Conservation (phyloP, 2,888 invertebrate genomes). For the Drosophila colorata region DNA sequence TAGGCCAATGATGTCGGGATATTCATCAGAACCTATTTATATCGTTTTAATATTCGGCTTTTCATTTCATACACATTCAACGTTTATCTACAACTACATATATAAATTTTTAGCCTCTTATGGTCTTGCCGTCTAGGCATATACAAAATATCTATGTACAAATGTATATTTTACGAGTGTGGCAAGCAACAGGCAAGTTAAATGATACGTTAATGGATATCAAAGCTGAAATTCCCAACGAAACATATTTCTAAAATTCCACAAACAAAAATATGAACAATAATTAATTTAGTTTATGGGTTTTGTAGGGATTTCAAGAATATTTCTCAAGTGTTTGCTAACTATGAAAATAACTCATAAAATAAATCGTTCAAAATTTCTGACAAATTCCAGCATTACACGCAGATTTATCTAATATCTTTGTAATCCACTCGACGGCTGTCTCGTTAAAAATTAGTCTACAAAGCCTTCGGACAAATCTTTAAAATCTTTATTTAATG, state of each 20-base stretch:
- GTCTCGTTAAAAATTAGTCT: constrained; percentile 42
- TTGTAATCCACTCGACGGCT: constrained; percentile 27
- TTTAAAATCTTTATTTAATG: constrained; percentile 49
- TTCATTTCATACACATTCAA: background rate
- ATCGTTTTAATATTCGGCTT: constrained; percentile 2
- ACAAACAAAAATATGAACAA: background rate
- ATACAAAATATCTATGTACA: background rate
- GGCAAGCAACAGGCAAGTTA: constrained; percentile 29
- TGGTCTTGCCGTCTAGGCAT: constrained; percentile 39
- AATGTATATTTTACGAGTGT: constrained; percentile 1
- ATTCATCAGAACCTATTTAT: constrained; percentile 19
- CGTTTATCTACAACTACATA: constrained; percentile 15
- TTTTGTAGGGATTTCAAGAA: too few species aligned
- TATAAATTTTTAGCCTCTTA: constrained; percentile 39
- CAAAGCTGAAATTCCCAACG: constrained; percentile 3
- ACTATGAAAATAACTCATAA: background rate
- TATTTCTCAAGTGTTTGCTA: background rate
- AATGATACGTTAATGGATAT: constrained; percentile 62
- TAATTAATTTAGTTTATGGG: background rate
- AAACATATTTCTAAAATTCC: background rate
- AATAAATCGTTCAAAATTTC: background rate
- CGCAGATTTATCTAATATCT: constrained; percentile 19
- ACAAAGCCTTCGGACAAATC: constrained; percentile 28
- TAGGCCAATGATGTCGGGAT: background rate
- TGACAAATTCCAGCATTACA: constrained; percentile 4